Conservation (phyloP, 1,140 invertebrate species). For the Drosophila sulfurigaster region DNA sequence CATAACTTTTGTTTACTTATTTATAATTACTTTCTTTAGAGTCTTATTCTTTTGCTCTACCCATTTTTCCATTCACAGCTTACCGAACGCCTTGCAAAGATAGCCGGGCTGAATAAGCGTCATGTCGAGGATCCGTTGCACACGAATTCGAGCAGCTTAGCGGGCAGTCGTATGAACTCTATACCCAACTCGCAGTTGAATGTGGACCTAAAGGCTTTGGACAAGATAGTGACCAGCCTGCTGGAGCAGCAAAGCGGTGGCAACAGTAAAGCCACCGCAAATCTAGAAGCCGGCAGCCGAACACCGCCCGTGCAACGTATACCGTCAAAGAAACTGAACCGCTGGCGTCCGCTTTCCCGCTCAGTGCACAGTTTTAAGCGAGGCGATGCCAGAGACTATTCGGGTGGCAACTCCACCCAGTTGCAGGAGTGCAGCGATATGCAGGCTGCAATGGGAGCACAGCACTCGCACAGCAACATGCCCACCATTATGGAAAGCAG, state of each 20-base stretch:
- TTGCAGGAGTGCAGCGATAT: conserved; percentile 60
- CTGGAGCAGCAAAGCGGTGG: conserved; percentile 68
- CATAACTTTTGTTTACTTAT: too few relatives aligned
- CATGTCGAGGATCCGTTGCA: conserved; percentile 52
- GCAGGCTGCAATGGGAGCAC: conserved; percentile 28
- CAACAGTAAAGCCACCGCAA: conserved; percentile 6
- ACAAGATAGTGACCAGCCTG: conserved; percentile 77
- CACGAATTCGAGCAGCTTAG: conserved; percentile 55
- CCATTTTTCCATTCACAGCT: conserved; percentile 45
- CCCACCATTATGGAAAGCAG: conserved; percentile 82
- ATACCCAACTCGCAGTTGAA: conserved; percentile 76
- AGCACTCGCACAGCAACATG: conserved; percentile 65
- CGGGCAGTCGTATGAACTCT: conserved; percentile 77
- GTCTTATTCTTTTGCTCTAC: neutral
- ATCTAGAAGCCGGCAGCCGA: conserved; percentile 39
- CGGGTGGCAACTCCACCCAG: conserved; percentile 58
- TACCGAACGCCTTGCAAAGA: conserved; percentile 76
- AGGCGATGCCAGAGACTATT: conserved; percentile 30
- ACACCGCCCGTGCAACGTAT: conserved; percentile 62
- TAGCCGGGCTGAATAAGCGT: conserved; percentile 74
- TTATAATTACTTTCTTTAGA: neutral
- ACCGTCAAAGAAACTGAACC: conserved; percentile 75
- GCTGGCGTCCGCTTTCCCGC: conserved; percentile 78
- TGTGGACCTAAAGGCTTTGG: conserved; percentile 75
- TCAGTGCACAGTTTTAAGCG: conserved; percentile 73